Evolutionary conservation across 2,797 vertebrate genomes (phyloP).

Genomic region (Neosilurus mollespiculum): DNA sequence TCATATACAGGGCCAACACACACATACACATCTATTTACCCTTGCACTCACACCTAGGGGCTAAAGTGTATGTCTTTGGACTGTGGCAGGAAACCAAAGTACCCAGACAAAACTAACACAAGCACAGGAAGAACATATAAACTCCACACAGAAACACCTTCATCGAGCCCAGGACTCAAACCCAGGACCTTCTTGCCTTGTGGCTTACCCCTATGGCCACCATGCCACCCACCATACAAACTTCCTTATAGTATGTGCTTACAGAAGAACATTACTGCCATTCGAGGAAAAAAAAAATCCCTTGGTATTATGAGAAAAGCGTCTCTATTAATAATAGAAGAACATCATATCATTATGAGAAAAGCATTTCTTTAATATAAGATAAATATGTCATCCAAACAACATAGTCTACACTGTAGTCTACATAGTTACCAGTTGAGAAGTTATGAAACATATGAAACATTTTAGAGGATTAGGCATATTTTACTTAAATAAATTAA

Average conservation of each 20-base stretch:
- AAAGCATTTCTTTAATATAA: background rate
- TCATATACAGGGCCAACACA: too few relatives aligned
- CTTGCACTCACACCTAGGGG: too few relatives aligned
- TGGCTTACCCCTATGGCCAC: too few relatives aligned
- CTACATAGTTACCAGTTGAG: too few relatives aligned
- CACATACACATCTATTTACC: too few relatives aligned
- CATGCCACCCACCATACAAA: background rate
- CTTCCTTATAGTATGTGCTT: background rate
- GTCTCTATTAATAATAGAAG: background rate
- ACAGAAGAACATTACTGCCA: background rate
- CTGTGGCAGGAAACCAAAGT: too few relatives aligned
- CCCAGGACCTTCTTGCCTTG: too few relatives aligned
- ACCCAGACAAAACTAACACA: too few relatives aligned
- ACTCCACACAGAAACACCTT: too few relatives aligned
- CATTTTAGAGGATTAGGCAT: background rate
- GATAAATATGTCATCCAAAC: background rate
- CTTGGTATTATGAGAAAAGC: background rate
- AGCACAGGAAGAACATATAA: too few relatives aligned
- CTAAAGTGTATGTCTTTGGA: too few relatives aligned
- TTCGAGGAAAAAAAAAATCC: background rate
- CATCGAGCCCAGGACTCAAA: too few relatives aligned
- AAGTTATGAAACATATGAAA: background rate
- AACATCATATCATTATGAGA: background rate
- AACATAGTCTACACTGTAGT: background rate
- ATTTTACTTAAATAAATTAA: background rate